Base-by-base conservation (phyloP, 1,140 invertebrate species). In the Sarcophaga bullata region DNA sequence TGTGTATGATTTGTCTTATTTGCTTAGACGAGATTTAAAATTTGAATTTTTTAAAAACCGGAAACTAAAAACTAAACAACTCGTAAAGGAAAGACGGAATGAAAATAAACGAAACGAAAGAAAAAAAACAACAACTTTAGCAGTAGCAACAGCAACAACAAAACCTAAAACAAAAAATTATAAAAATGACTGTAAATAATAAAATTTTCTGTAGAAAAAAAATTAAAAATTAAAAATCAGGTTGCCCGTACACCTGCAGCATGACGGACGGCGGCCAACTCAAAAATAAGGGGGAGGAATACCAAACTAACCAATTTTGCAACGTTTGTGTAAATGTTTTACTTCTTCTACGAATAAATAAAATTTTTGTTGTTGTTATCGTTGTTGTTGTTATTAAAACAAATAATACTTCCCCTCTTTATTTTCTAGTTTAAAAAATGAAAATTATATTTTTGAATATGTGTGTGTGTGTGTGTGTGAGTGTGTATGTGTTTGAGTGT, bases 401-500 rank as follows among this genome's bases (percentile, higher is more conserved):
- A 62, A 62, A 62, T n/a, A 68, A n/a, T 68, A 68, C 62, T 68
- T 68, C 62, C 62, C n/a, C 58, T 62, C 19, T 68, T 68, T 68
- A 58, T 58, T 58, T 58, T 13, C 13, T n/a, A 58, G 54, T n/a
- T n/a, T n/a, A 15, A 58, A 58, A 58, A 58, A 11, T 15, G n/a
- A 58, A 37, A 37, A 37, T 37, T 37, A 37, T 37, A 37, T 37
- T 37, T n/a, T n/a, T n/a, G n/a, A 58, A 13, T 15, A 80, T 83
- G 62, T 81, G 82, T 81, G 48, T 85, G 82, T 83, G 80, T 68
- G 75, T 62, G 80, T 81, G 82, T 85, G 81, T 83, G 81, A 46
- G 73, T 82, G 80, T 76, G 46, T 82, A 62, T 73, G 54, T 84
- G n/a, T 54, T 73, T 82, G 58, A 82, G 84, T 37, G 50, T 82